Conservation (phyloP, 1,140 invertebrate genomes). For the Antheraea mylitta region DNA sequence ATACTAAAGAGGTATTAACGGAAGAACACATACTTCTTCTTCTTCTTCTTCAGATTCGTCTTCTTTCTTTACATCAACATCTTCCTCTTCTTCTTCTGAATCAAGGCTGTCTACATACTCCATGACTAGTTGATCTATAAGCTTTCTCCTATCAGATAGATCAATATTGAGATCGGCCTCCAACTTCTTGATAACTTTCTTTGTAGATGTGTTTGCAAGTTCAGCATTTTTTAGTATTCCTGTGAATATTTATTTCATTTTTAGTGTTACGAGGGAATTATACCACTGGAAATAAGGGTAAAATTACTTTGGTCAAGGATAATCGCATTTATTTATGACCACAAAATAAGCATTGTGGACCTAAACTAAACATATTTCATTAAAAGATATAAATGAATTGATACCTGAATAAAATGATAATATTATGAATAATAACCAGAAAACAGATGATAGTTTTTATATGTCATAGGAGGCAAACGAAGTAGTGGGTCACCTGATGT, state of each 20-base stretch:
- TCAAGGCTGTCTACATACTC: conserved; percentile 78
- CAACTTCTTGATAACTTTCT: conserved; percentile 93
- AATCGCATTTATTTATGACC: no score
- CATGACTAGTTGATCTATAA: conserved; percentile 92
- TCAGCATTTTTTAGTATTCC: conserved; percentile 94
- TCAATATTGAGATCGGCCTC: conserved; percentile 90
- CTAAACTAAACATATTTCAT: no score
- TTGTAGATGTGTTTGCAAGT: conserved; percentile 89
- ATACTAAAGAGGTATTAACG: background rate
- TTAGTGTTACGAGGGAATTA: no score
- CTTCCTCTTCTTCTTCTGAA: conserved; percentile 82
- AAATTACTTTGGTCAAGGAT: no score
- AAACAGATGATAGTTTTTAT: no score
- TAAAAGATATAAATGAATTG: no score
- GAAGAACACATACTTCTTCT: background rate
- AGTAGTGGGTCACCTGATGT: no score
- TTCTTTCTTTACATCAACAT: conserved; percentile 81
- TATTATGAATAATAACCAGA: no score
- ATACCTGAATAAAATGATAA: no score
- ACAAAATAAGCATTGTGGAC: no score
- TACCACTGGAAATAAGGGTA: no score
- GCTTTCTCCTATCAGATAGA: conserved; percentile 87
- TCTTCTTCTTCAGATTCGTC: conserved; percentile 49
- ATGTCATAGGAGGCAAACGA: no score
- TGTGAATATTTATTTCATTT: conserved; percentile 55